These are phyloP conservation scores for Crypturellus tataupa DNA, from an alignment of 2,797 vertebrate species.

Conservation along the genomic window DNA sequence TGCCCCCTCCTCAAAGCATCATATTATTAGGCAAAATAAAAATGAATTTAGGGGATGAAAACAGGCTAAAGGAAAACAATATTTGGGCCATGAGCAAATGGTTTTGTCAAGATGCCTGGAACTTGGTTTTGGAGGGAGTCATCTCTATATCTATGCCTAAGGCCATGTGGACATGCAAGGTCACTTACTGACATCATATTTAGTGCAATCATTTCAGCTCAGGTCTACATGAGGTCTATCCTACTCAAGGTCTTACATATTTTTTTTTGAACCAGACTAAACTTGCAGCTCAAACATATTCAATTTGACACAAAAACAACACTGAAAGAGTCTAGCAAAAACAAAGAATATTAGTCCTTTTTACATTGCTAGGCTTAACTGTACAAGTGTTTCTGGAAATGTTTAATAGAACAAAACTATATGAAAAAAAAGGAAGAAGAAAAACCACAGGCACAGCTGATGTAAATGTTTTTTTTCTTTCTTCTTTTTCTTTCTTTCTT, in stretches of 20 bases:
- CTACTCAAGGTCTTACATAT: not conserved
- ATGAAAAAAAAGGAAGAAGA: not conserved
- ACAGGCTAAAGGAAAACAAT: constrained; percentile 15
- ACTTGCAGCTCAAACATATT: not conserved
- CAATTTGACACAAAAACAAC: not conserved
- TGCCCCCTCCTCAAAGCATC: not conserved
- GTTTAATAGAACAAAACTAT: constrained; percentile 52
- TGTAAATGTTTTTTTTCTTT: constrained; percentile 23
- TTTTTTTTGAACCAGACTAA: not conserved
- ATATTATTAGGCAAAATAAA: constrained; percentile 28
- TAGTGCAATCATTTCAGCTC: not conserved
- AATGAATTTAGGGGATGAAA: not conserved
- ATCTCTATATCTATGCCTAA: constrained; percentile 7
- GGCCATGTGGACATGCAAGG: not conserved
- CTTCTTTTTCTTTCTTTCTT: constrained; percentile 12
- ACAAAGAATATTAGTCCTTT: not conserved
- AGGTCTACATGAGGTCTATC: not conserved
- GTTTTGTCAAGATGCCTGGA: constrained; percentile 43
- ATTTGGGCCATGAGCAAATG: not conserved
- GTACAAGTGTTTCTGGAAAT: constrained; percentile 60
- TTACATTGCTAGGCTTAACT: constrained; percentile 14
- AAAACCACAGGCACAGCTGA: constrained; percentile 47
- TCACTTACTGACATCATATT: not conserved
- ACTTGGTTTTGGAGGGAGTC: constrained; percentile 14
- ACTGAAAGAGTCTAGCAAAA: not conserved